phyloP scores from a whole-genome alignment of 2,888 invertebrate genomes.

The Peribatodes rhomboidaria region DNA sequence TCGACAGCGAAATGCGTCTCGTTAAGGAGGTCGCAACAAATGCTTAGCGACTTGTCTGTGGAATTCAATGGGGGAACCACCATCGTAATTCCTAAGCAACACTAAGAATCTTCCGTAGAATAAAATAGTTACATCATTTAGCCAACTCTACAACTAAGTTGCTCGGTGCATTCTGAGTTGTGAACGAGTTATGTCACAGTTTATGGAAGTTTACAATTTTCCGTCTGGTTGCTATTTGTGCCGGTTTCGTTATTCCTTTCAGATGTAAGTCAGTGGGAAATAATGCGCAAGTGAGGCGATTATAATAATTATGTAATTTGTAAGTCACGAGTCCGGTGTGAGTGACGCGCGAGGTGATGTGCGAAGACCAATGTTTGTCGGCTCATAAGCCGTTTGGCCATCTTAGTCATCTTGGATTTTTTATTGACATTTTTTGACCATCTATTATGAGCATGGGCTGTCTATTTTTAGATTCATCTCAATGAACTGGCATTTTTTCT shows the following conservation, averaged over 20 bases:
- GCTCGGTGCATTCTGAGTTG: constrained; percentile 39
- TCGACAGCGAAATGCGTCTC: constrained; percentile 67
- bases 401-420: constrained; percentile 11
- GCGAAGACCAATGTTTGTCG: constrained; percentile 20
- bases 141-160: neutral
- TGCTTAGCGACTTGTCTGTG: constrained; percentile 61
- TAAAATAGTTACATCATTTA: neutral
- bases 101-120: neutral
- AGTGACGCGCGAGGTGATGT: constrained; percentile 40
- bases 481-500: neutral
- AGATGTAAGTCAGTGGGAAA: constrained; percentile 60
- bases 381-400: neutral
- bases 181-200: constrained; percentile 72
- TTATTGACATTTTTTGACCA: neutral
- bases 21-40: constrained; percentile 57
- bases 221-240: constrained; percentile 71
- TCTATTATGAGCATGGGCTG: neutral
- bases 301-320: constrained; percentile 53
- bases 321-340: constrained; percentile 39
- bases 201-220: constrained; percentile 66
- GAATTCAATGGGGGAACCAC: neutral
- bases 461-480: neutral
- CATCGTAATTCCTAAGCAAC: neutral
- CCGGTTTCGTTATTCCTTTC: constrained; percentile 56
- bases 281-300: constrained; percentile 47